Percentiles rank a stretch among this genome's conserved stretches.
These are phyloP conservation scores for Dasysyrphus albostriatus DNA, from an alignment of 2,888 invertebrate species.

Conservation along the genomic window DNA sequence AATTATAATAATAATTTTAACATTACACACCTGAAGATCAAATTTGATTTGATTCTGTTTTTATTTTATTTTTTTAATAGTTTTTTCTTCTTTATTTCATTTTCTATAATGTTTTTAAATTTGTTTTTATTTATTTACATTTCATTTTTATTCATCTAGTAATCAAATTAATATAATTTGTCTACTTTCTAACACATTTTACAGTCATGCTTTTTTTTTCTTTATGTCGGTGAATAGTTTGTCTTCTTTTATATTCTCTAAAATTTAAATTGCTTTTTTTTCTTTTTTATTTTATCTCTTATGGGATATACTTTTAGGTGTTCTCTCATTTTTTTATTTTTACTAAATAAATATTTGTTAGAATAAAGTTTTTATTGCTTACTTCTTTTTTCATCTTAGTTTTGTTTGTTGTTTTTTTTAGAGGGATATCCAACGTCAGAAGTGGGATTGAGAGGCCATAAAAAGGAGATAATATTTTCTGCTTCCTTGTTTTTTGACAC, in stretches of 20 bases:
- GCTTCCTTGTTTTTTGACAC: neutral
- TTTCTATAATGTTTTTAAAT: constrained; percentile 20
- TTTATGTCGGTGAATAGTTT: constrained; percentile 32
- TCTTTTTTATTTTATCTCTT: neutral
- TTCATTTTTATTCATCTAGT: constrained; percentile 40
- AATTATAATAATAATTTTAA: constrained; percentile 11
- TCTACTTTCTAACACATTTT: constrained; percentile 72
- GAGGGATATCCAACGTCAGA: constrained; percentile 17
- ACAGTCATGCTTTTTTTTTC: constrained; percentile 61
- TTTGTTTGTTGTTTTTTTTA: constrained; percentile 30
- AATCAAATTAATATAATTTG: constrained; percentile 76
- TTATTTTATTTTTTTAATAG: constrained; percentile 3
- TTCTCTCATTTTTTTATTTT: constrained; percentile 2
- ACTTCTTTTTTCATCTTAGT: constrained; percentile 29
- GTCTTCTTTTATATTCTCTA: constrained; percentile 14
- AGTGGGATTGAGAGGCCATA: constrained; percentile 24
- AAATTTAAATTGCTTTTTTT: constrained; percentile 58
- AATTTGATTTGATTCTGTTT: constrained; percentile 45
- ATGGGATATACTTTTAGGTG: constrained; percentile 29
- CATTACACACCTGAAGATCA: constrained; percentile 39
- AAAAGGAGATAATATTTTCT: constrained; percentile 30
- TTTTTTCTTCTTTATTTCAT: neutral
- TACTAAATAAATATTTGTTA: constrained; percentile 41
- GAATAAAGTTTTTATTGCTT: constrained; percentile 53
- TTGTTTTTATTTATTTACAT: constrained; percentile 58